phyloP scores from a whole-genome alignment of 2,113 vertebrate species.

The Tetrao urogallus region DNA sequence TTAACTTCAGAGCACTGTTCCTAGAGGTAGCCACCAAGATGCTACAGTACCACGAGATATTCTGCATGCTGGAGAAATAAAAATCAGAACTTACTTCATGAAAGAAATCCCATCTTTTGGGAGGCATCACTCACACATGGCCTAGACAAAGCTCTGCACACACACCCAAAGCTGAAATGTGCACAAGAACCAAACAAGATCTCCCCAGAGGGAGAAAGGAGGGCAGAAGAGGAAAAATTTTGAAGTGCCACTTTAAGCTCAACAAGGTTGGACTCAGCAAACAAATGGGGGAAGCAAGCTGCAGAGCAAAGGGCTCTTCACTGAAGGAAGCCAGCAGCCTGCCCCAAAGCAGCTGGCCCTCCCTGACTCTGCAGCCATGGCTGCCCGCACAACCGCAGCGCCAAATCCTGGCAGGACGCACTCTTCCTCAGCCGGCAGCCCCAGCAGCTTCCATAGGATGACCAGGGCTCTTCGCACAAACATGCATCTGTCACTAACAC shows the following conservation, averaged over 20 bases:
- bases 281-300: constrained; percentile 62
- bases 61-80: neutral
- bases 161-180: neutral
- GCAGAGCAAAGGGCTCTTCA: constrained; percentile 57
- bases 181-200: neutral
- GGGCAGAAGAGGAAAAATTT: neutral
- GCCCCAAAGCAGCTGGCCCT: neutral
- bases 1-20: constrained; percentile 56
- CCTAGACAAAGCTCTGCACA: neutral
- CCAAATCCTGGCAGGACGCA: neutral
- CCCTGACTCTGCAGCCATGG: constrained; percentile 47
- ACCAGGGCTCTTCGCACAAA: neutral
- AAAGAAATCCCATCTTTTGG: neutral
- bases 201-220: neutral
- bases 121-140: neutral
- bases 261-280: constrained; percentile 34
- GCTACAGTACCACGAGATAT: neutral
- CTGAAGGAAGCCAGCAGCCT: constrained; percentile 43
- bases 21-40: constrained; percentile 26
- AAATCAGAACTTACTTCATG: neutral
- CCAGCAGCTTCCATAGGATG: neutral
- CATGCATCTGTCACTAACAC: neutral
- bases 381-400: accelerated
- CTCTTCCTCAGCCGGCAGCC: neutral
- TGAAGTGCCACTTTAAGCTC: constrained; percentile 61